A percentile compares a stretch with the other conserved stretches of the same genome.
phyloP scores from a whole-genome alignment of 2,797 vertebrate species.

The Varecia variegata region DNA sequence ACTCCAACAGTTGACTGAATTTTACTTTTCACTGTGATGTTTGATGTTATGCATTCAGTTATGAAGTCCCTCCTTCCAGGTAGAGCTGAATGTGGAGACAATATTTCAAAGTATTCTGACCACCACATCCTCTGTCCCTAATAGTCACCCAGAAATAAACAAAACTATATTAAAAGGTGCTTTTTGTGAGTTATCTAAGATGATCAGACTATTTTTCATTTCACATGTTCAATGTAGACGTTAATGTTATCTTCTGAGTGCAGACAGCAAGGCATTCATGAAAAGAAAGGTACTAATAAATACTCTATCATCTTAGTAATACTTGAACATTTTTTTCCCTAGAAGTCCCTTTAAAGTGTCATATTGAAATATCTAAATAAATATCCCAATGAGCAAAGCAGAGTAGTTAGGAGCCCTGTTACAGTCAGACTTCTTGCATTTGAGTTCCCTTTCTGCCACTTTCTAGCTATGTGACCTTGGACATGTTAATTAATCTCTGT shows the following conservation, averaged over 20 bases:
- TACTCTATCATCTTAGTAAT: background rate
- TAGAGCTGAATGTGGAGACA: background rate
- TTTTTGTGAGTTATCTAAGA: background rate
- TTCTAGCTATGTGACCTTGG: background rate
- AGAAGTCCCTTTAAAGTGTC: background rate
- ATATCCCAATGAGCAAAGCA: background rate
- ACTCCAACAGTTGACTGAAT: background rate
- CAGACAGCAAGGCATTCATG: background rate
- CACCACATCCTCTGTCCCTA: background rate
- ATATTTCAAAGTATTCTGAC: background rate
- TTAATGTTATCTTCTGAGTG: slow-evolving; percentile 1
- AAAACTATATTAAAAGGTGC: background rate
- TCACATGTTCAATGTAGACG: background rate
- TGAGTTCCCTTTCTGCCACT: background rate
- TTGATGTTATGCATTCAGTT: background rate
- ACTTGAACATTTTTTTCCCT: background rate
- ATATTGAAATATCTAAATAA: background rate
- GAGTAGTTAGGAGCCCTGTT: background rate
- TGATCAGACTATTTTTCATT: background rate
- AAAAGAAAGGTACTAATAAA: slow-evolving; percentile 6
- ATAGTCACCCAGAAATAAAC: background rate
- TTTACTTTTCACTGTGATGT: background rate
- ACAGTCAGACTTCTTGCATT: background rate
- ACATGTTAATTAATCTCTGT: background rate
- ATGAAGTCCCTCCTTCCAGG: background rate